These are phyloP conservation scores for Ectropis grisescens DNA, from an alignment of 1,140 invertebrate genomes.

Conservation along the genomic window DNA sequence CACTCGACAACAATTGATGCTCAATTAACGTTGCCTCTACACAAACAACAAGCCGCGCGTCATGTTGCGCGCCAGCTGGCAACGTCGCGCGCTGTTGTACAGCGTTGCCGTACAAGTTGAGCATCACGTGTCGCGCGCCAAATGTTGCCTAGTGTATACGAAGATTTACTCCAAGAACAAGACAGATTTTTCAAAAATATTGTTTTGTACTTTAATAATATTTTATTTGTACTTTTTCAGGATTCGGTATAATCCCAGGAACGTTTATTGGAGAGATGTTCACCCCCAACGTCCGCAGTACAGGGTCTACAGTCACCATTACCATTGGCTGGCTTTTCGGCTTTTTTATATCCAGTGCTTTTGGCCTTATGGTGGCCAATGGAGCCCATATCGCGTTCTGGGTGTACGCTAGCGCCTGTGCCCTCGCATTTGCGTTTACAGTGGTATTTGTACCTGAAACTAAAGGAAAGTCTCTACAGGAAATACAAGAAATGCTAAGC, in stretches of 20 bases:
- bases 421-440: conserved; percentile 6
- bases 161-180: too few relatives aligned
- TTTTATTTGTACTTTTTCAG: too few relatives aligned
- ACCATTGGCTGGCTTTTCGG: conserved; percentile 13
- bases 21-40: too few relatives aligned
- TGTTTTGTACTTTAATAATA: too few relatives aligned
- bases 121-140: too few relatives aligned
- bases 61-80: too few relatives aligned
- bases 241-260: conserved; percentile 26
- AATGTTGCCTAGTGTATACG: too few relatives aligned
- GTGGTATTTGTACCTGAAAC: conserved; percentile 11
- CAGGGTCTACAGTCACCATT: conserved; percentile 12
- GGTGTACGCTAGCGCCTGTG: conserved; percentile 16
- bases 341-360: conserved; percentile 15
- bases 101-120: too few relatives aligned
- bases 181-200: too few relatives aligned
- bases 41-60: too few relatives aligned
- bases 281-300: conserved; percentile 20
- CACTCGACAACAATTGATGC: too few relatives aligned
- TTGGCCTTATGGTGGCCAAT: conserved; percentile 10
- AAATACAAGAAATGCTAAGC: conserved; percentile 9
- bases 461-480: conserved; percentile 8
- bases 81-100: too few relatives aligned
- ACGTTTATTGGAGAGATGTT: conserved; percentile 29
- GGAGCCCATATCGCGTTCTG: conserved; percentile 17